Conservation (phyloP, 2,797 vertebrate species). For the Malurus leucopterus region DNA sequence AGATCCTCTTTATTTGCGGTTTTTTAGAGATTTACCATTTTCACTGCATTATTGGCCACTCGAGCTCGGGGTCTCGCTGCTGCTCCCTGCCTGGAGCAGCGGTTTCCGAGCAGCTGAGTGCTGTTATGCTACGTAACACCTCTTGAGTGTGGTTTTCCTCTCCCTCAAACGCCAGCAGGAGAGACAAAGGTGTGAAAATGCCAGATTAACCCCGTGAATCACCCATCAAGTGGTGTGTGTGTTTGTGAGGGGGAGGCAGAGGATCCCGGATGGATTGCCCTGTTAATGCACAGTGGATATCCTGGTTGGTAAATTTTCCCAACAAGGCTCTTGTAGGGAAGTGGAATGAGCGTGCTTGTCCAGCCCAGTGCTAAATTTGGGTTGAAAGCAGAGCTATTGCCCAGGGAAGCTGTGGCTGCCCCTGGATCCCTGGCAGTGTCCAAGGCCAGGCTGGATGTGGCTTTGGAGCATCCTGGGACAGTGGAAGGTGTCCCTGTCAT, state of each 20-base stretch:
- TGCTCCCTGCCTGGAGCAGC: neutral
- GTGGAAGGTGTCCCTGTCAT: rapidly evolving
- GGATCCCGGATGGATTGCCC: neutral
- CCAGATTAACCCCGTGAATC: neutral
- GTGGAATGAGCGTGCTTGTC: rapidly evolving
- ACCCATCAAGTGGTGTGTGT: neutral
- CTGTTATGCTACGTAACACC: neutral
- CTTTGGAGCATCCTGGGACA: rapidly evolving
- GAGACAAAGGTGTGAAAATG: neutral
- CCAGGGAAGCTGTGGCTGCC: neutral
- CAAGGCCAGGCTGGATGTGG: rapidly evolving
- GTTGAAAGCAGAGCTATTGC: neutral
- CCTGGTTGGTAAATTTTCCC: neutral
- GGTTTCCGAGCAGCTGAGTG: neutral
- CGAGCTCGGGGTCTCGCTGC: rapidly evolving
- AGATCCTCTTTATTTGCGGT: rapidly evolving
- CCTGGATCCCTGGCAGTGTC: neutral
- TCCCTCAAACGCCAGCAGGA: neutral
- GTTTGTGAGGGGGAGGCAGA: neutral
- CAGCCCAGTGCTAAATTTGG: neutral
- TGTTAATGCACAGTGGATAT: rapidly evolving
- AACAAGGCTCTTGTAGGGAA: neutral
- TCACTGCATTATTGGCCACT: rapidly evolving
- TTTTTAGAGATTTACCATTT: neutral
- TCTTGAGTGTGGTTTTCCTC: neutral